These are phyloP conservation scores for Lonchura striata DNA, from an alignment of 2,113 vertebrate genomes.

Conservation along the genomic window DNA sequence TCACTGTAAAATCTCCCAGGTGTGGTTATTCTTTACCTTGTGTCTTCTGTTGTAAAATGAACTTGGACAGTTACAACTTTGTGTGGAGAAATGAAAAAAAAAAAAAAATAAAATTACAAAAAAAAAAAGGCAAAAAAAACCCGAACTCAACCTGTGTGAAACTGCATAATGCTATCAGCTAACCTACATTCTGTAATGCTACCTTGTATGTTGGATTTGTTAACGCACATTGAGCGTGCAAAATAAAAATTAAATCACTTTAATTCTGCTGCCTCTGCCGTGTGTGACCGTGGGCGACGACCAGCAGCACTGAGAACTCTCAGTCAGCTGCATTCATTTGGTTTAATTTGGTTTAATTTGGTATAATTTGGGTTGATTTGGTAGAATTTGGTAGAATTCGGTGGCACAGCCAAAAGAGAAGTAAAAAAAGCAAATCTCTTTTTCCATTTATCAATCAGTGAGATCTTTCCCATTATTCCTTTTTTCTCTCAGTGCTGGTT, in stretches of 20 bases:
- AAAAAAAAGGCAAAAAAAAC: neutral
- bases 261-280: neutral
- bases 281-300: neutral
- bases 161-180: slow-evolving; percentile 78
- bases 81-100: slow-evolving; percentile 52
- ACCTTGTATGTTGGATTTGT: slow-evolving; percentile 86
- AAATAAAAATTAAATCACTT: slow-evolving; percentile 87
- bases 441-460: too few species aligned
- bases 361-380: too few species aligned
- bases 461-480: too few species aligned
- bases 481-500: too few species aligned
- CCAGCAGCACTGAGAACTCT: rapidly evolving
- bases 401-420: too few species aligned
- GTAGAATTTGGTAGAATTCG: too few species aligned
- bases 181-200: slow-evolving; percentile 80
- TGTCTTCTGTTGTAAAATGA: slow-evolving; percentile 79
- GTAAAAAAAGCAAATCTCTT: too few species aligned
- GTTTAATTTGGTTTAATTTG: too few species aligned
- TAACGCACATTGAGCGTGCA: slow-evolving; percentile 80
- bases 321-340: too few species aligned
- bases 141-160: slow-evolving; percentile 72
- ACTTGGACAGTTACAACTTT: slow-evolving; percentile 69
- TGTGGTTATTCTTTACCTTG: slow-evolving; percentile 75
- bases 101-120: neutral
- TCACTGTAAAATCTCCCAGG: slow-evolving; percentile 60